These are phyloP conservation scores for Torymus tubicola DNA, from an alignment of 2,888 invertebrate genomes.

Conservation along the genomic window DNA sequence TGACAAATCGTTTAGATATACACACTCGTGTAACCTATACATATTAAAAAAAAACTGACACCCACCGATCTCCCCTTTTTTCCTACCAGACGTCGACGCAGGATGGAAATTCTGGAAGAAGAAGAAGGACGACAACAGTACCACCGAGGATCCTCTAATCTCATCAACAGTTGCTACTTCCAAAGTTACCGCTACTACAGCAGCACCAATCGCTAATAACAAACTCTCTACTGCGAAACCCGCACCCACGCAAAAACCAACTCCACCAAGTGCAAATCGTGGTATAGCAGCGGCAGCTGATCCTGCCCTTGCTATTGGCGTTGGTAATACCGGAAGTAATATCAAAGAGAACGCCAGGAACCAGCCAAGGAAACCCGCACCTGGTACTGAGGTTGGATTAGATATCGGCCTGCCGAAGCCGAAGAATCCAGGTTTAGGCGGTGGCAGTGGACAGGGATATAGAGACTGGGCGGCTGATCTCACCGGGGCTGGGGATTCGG, in stretches of 20 bases:
- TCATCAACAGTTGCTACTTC: conserved; percentile 47
- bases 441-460: conserved; percentile 64
- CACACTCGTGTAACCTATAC: too few species aligned
- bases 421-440: conserved; percentile 62
- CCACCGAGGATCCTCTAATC: neutral
- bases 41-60: too few species aligned
- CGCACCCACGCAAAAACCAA: conserved; percentile 6
- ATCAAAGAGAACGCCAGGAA: conserved; percentile 63
- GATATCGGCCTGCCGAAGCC: conserved; percentile 64
- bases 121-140: conserved; percentile 61
- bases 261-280: conserved; percentile 55
- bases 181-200: conserved; percentile 15
- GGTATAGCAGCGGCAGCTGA: conserved; percentile 66
- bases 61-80: too few species aligned
- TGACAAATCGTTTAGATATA: too few species aligned
- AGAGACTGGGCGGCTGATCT: conserved; percentile 71
- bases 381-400: conserved; percentile 72
- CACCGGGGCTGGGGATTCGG: conserved; percentile 68
- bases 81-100: conserved; percentile 48
- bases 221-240: neutral
- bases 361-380: conserved; percentile 65
- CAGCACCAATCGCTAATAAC: neutral
- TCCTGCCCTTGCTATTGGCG: conserved; percentile 68
- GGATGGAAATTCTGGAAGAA: conserved; percentile 73
- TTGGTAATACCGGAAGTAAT: conserved; percentile 63